Evolutionary conservation across 2,113 vertebrate species (phyloP), one percentile per base, ranked within the genome.

Genomic region (Pituophis catenifer): DNA sequence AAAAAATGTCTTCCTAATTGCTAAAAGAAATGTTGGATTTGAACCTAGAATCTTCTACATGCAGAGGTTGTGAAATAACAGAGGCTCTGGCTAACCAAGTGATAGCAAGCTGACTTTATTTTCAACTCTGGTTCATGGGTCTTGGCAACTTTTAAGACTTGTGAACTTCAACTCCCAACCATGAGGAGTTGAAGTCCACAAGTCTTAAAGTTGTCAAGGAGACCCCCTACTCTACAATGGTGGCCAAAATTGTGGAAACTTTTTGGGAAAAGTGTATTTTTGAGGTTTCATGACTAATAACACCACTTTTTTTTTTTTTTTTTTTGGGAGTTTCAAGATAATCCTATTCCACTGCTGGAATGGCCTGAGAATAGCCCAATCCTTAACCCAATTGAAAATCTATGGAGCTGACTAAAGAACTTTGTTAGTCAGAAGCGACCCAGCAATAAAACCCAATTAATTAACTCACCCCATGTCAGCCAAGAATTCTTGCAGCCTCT

Each of bases 401-500:
- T 50, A 50, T 5, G 48, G 48, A 7, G 48, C 48, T 0, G 48
- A 7, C 48, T 50, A 50, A 50, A 50, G 48, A 50, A 50, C 5
- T 6, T 50, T 50, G 48, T 50, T 50, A 50, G 48, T 50, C 48
- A 50, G 48, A 50, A 50, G 48, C 48, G 48, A 7, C 48, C 48
- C 48, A 50, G 5, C 48, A 50, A 50, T 50, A 50, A 50, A 50
- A 50, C 48, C 48, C 6, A 50, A 0, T 50, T 50, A 50, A 50
- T 21, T 26, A 50, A 97, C 98, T 97, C 89, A 99, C 99, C 99
- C 99, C 98, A 99, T 99, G 52, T 99, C 99, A n/a, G 99, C 99
- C 2, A 99, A 97, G 95, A 99, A 99, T 95, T 99, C 99, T 94
- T 98, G 99, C 9, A 99, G 98, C 65, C 98, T 99, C 97, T 99